phyloP scores from a whole-genome alignment of 2,797 vertebrate genomes.

The Gambusia yucatana region DNA sequence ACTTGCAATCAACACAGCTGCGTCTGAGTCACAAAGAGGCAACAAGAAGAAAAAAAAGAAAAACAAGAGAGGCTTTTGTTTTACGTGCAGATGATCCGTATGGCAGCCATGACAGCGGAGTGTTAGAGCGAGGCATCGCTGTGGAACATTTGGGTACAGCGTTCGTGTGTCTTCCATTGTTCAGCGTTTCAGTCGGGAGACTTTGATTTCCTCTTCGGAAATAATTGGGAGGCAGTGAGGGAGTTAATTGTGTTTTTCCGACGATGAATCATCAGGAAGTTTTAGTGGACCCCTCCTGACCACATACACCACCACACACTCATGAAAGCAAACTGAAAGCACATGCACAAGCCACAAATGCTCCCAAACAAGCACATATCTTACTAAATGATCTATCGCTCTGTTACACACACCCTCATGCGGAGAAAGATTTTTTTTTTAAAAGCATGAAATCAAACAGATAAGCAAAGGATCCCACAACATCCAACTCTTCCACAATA shows the following conservation, averaged over 20 bases:
- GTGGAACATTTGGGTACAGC: constrained; percentile 62
- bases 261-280: constrained; percentile 67
- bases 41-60: background rate
- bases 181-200: constrained; percentile 54
- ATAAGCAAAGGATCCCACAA: constrained; percentile 6
- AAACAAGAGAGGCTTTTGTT: constrained; percentile 34
- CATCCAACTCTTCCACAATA: background rate
- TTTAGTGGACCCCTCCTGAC: constrained; percentile 47
- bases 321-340: constrained; percentile 13
- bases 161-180: constrained; percentile 45
- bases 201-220: constrained; percentile 66
- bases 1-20: constrained; percentile 28
- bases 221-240: constrained; percentile 61
- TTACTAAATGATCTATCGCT: background rate
- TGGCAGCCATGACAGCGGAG: constrained; percentile 27
- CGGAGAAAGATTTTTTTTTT: background rate
- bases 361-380: background rate
- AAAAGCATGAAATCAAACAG: background rate
- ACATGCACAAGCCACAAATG: background rate
- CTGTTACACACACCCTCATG: background rate
- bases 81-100: background rate
- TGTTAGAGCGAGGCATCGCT: constrained; percentile 46
- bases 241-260: constrained; percentile 68
- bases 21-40: background rate
- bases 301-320: constrained; percentile 35